Percentiles rank a stretch among this genome's conserved stretches.
Conservation (phyloP, 1,140 invertebrate species). For the Lordiphosa stackelbergi region DNA sequence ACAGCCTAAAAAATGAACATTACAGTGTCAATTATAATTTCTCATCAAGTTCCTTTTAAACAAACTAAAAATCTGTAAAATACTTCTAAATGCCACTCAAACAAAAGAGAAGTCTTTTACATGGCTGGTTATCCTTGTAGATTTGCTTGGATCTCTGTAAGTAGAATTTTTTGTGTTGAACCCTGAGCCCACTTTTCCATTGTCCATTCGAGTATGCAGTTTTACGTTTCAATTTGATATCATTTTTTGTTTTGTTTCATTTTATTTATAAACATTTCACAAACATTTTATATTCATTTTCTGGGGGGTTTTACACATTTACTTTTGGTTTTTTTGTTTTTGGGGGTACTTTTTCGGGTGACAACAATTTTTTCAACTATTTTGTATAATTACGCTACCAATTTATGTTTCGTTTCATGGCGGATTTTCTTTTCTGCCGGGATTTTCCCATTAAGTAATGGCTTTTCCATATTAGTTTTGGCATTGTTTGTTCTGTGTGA, state of each 20-base stretch:
- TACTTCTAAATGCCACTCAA: too few species aligned
- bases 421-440: slow-evolving; percentile 26
- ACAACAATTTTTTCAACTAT: slow-evolving; percentile 76
- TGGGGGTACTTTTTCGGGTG: slow-evolving; percentile 37
- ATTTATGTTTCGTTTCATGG: slow-evolving; percentile 26
- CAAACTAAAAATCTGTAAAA: too few species aligned
- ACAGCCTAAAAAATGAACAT: too few species aligned
- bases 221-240: slow-evolving; percentile 20
- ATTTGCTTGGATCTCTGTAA: too few species aligned
- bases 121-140: too few species aligned
- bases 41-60: too few species aligned
- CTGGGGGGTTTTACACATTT: slow-evolving; percentile 58
- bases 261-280: slow-evolving; percentile 75
- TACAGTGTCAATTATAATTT: too few species aligned
- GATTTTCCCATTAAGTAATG: slow-evolving; percentile 25
- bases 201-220: too few species aligned
- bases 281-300: slow-evolving; percentile 52
- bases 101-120: too few species aligned
- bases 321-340: slow-evolving; percentile 23
- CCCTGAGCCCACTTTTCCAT: too few species aligned
- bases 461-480: slow-evolving; percentile 20
- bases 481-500: slow-evolving; percentile 34
- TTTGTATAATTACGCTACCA: slow-evolving; percentile 70
- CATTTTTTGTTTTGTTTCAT: slow-evolving; percentile 26
- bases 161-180: too few species aligned